Base-by-base conservation (phyloP, 2,797 vertebrate species). In the Thamnophis elegans region DNA sequence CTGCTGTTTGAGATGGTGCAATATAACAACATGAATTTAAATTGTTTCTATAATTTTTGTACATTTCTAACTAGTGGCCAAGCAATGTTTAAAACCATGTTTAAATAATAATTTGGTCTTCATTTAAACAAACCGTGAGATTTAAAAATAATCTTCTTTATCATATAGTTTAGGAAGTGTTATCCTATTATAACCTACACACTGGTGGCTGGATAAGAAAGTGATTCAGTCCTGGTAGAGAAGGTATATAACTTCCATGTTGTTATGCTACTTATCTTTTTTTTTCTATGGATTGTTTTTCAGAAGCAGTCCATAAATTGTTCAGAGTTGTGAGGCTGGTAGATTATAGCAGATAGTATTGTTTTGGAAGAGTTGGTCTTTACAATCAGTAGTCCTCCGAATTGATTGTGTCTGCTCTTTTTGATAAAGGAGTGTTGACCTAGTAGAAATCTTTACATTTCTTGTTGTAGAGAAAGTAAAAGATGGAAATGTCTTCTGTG, bases 391-490 rank as follows among this genome's bases (percentile, higher is more conserved):
- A 91, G 51, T 85, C 20, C 42, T 89, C 82, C 88, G 91, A 62
- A 93, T 91, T 93, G 92, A 91, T 93, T 89, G 28, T 58, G 36
- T 47, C 90, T 93, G 90, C 59, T 93, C 87, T 73, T 54, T 89
- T 54, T 93, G 90, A 93, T 93, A 88, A 93, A 91, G 51, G 86
- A 93, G 25, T 93, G 90, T 93, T 9, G 62, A 93, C 92, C 91
- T 93, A 93, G 65, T 91, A 56, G 58, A 93, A 93, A 93, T 93
- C 92, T 93, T 93, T 93, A 91, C 6, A 91, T 93, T 88, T 93
- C 47, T 59, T 85, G 32, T 51, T 78, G 73, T 42, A 89, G 28
- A 14, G 73, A 86, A 68, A 53, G 28, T 18, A n/a, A 62, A 51
- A 36, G 60, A 65, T 28, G 28, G 59, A 93, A 91, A 86, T 86